phyloP scores from a whole-genome alignment of 2,797 vertebrate genomes.

The Tragelaphus eurycerus region DNA sequence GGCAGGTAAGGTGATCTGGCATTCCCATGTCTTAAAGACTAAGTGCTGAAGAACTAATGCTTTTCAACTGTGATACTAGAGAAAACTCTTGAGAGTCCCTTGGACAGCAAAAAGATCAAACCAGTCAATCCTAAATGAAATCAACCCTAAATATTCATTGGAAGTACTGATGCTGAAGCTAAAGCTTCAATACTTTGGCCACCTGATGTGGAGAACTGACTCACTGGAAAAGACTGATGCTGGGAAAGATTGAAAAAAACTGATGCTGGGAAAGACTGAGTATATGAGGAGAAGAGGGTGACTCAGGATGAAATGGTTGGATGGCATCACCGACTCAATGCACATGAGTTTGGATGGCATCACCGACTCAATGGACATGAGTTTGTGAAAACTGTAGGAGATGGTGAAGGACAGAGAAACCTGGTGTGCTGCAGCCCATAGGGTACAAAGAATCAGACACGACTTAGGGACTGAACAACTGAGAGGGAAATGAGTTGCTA shows the following conservation, averaged over 20 bases:
- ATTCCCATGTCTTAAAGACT: neutral
- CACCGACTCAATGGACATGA: neutral
- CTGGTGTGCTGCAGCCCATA: neutral
- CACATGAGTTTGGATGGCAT: neutral
- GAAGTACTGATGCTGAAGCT: neutral
- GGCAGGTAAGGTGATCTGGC: neutral
- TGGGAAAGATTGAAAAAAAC: neutral
- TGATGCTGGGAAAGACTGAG: neutral
- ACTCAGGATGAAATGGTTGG: neutral
- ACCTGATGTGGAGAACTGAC: neutral
- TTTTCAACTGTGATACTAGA: neutral
- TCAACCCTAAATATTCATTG: neutral
- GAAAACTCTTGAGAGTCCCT: neutral
- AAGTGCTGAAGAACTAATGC: neutral
- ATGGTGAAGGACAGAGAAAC: neutral
- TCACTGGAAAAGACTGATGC: neutral
- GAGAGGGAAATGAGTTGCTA: neutral
- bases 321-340: neutral
- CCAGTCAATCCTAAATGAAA: neutral
- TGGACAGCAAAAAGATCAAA: neutral
- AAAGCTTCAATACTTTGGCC: neutral
- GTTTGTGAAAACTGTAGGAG: neutral
- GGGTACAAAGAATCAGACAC: neutral
- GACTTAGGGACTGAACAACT: neutral
- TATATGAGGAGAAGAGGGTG: neutral